Conservation (phyloP, 2,888 invertebrate species). For the Empis livida region DNA sequence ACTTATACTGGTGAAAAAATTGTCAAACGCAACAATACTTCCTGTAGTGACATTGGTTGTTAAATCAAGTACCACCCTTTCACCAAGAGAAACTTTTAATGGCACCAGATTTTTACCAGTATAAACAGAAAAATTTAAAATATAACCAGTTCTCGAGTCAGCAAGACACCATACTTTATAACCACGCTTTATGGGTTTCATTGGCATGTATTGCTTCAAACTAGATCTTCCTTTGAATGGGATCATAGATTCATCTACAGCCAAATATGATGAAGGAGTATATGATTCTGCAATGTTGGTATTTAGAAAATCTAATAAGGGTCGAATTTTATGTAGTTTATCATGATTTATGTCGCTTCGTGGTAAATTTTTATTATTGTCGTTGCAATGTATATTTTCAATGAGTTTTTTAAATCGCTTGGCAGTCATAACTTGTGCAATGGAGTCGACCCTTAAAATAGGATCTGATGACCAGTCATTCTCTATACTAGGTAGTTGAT, state of each 20-base stretch:
- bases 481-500: background rate
- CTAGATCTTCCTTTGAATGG: background rate
- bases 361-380: background rate
- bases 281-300: background rate
- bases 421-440: background rate
- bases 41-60: background rate
- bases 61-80: slow-evolving; percentile 1
- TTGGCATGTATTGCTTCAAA: background rate
- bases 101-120: background rate
- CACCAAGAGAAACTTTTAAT: background rate
- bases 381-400: background rate
- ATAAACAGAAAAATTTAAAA: background rate
- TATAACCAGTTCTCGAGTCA: background rate
- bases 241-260: background rate
- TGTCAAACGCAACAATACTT: slow-evolving; percentile 4
- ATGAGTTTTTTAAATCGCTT: background rate
- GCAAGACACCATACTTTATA: background rate
- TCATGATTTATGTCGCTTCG: background rate
- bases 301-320: background rate
- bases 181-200: background rate
- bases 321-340: background rate
- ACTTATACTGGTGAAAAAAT: slow-evolving; percentile 1
- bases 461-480: background rate
- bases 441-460: background rate
- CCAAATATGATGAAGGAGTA: background rate